Percentiles rank a stretch among this genome's conserved stretches.
These are phyloP conservation scores for Drosophila kokeensis DNA, from an alignment of 2,888 invertebrate species.

Conservation along the genomic window DNA sequence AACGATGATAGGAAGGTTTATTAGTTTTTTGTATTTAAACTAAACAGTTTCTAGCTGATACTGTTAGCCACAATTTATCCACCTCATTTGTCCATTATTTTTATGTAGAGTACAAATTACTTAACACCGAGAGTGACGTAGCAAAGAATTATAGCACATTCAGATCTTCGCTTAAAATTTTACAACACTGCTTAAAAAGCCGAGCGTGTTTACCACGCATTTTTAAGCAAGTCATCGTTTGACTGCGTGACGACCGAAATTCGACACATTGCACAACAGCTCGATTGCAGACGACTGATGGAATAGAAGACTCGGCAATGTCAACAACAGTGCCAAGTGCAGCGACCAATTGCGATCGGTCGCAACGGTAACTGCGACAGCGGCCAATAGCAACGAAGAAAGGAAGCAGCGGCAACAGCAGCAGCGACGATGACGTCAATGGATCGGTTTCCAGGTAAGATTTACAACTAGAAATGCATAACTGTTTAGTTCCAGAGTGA, in stretches of 20 bases:
- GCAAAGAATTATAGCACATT: neutral
- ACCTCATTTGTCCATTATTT: slow-evolving; percentile 1
- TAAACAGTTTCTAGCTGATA: slow-evolving; percentile 12
- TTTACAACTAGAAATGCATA: neutral
- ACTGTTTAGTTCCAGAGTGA: neutral
- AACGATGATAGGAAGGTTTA: neutral
- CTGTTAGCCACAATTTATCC: neutral
- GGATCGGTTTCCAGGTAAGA: too few relatives aligned
- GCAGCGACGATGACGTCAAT: neutral
- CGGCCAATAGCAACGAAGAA: neutral
- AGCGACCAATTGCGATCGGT: neutral
- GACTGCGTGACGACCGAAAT: neutral
- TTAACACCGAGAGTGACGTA: neutral
- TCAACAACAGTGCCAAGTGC: neutral
- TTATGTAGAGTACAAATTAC: neutral
- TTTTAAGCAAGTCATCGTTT: neutral
- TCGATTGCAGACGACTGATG: neutral
- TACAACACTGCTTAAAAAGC: neutral
- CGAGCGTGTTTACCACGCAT: neutral
- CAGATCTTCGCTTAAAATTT: neutral
- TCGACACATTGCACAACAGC: neutral
- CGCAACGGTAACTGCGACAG: neutral
- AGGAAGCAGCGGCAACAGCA: neutral
- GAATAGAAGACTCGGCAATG: neutral
- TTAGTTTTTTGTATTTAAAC: neutral